Conservation (phyloP, 2,797 vertebrate genomes). For the Australoheros facetus region DNA sequence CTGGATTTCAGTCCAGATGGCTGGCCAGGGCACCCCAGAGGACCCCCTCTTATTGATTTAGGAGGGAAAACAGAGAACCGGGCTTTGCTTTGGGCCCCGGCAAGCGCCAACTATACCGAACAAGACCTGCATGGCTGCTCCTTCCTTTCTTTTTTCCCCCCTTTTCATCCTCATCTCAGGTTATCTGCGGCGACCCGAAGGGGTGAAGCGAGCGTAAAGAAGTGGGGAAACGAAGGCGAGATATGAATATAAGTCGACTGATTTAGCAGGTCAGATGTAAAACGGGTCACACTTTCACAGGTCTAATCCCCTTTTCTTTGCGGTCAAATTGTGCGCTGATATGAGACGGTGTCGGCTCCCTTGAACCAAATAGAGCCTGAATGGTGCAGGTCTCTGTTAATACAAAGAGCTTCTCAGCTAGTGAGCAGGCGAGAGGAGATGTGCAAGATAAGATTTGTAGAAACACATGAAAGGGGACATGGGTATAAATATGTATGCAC, state of each 20-base stretch:
- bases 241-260: slow-evolving; percentile 72
- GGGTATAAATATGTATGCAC: slow-evolving; percentile 80
- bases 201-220: slow-evolving; percentile 19
- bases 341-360: slow-evolving; percentile 66
- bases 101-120: slow-evolving; percentile 60
- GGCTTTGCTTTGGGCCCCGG: slow-evolving; percentile 66
- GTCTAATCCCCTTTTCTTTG: slow-evolving; percentile 73
- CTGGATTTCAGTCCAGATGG: slow-evolving; percentile 83
- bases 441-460: slow-evolving; percentile 73
- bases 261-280: slow-evolving; percentile 76
- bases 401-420: slow-evolving; percentile 70
- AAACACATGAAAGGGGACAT: slow-evolving; percentile 73
- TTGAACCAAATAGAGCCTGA: slow-evolving; percentile 71
- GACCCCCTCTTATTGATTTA: slow-evolving; percentile 80
- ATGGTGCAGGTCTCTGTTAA: slow-evolving; percentile 70
- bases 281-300: slow-evolving; percentile 68
- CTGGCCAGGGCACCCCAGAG: slow-evolving; percentile 67
- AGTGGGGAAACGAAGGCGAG: slow-evolving; percentile 39
- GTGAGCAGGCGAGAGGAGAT: slow-evolving; percentile 66
- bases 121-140: slow-evolving; percentile 72
- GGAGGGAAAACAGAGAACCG: slow-evolving; percentile 77
- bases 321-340: slow-evolving; percentile 70
- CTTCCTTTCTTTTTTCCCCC: slow-evolving; percentile 4
- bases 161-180: slow-evolving; percentile 63
- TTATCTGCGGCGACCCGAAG: slow-evolving; percentile 57